Percentiles rank a stretch among this genome's conserved stretches.
Evolutionary conservation across 53 echinoderm and acorn worm genomes (phyloP).

Genomic region (Arbacia lixula): DNA sequence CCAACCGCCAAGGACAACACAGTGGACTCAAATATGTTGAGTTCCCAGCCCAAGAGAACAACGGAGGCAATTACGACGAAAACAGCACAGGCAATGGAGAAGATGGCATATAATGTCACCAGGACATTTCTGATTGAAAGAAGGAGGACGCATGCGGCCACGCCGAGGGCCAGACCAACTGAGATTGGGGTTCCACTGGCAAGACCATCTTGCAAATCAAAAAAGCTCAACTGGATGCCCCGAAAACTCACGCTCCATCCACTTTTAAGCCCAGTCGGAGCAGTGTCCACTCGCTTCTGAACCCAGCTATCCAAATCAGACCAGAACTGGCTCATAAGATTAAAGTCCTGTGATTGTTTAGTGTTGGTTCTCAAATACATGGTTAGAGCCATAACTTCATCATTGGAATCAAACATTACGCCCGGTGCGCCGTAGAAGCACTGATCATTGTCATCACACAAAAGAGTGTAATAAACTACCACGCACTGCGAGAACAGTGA

Average conservation of each 20-base stretch:
- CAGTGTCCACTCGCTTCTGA: constrained; percentile 21
- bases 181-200: constrained; percentile 50
- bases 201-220: constrained; percentile 67
- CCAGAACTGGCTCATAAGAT: constrained; percentile 56
- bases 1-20: constrained; percentile 69
- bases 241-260: constrained; percentile 60
- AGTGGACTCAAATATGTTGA: constrained; percentile 73
- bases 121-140: constrained; percentile 62
- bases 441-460: too few species aligned
- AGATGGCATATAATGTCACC: constrained; percentile 58
- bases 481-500: constrained; percentile 44
- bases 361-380: constrained; percentile 20
- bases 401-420: constrained; percentile 27
- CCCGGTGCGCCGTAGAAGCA: constrained; percentile 49
- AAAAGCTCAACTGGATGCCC: constrained; percentile 51
- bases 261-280: constrained; percentile 47
- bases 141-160: constrained; percentile 61
- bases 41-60: constrained; percentile 77
- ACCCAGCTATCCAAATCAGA: constrained; percentile 53
- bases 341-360: constrained; percentile 37
- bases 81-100: constrained; percentile 64
- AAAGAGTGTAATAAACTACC: too few species aligned
- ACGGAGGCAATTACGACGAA: constrained; percentile 62
- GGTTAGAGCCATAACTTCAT: constrained; percentile 47
- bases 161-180: constrained; percentile 42